Evolutionary conservation across 2,797 vertebrate species (phyloP).

Genomic region (Rhynchotus rufescens): DNA sequence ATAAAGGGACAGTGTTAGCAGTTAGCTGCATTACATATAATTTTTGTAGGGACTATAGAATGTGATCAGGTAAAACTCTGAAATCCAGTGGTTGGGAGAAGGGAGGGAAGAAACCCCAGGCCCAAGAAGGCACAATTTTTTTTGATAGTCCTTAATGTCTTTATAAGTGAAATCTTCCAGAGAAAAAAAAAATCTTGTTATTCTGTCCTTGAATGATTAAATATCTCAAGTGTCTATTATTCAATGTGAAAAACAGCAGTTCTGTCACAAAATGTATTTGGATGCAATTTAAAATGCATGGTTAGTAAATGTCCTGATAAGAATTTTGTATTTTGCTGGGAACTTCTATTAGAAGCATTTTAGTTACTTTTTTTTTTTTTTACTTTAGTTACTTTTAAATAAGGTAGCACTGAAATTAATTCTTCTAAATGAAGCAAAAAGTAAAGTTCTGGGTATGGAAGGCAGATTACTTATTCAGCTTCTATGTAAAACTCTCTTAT

Average conservation of each 20-base stretch:
- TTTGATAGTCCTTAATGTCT: background rate
- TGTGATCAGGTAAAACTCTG: background rate
- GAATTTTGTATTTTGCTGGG: background rate
- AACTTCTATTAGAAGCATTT: background rate
- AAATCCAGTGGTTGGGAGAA: background rate
- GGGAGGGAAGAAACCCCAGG: background rate
- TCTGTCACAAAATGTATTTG: background rate
- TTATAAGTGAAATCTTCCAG: background rate
- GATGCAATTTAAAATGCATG: background rate
- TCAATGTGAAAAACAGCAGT: background rate
- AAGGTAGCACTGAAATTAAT: background rate
- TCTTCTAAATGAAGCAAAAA: background rate
- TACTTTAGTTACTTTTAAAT: background rate
- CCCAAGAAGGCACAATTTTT: background rate
- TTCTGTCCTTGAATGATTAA: background rate
- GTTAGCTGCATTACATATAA: background rate
- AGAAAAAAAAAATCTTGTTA: background rate
- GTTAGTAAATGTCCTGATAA: background rate
- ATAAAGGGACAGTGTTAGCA: no score
- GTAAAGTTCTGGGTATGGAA: background rate
- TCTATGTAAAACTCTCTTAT: background rate
- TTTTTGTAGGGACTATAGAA: background rate
- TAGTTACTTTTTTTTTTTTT: background rate
- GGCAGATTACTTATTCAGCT: background rate
- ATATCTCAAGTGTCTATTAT: background rate